phyloP scores from a whole-genome alignment of 2,113 vertebrate species.

The Raja brachyura region DNA sequence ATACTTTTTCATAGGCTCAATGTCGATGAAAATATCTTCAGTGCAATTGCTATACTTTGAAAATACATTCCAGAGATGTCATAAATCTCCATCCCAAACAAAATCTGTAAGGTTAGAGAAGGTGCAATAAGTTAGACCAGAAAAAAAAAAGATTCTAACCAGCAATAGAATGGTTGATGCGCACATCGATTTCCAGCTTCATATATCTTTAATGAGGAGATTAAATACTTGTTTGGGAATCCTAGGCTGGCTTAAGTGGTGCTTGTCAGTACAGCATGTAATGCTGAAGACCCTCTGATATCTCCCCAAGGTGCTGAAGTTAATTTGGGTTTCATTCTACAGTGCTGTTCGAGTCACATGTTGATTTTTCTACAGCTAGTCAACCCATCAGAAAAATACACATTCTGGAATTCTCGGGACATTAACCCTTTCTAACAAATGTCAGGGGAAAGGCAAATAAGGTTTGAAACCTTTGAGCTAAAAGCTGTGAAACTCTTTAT shows the following conservation, averaged over 20 bases:
- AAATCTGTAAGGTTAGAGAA: constrained; percentile 83
- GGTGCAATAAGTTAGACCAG: constrained; percentile 81
- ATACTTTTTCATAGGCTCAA: neutral
- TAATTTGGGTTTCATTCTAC: constrained; percentile 48
- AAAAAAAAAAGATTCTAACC: constrained; percentile 74
- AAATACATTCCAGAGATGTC: constrained; percentile 59
- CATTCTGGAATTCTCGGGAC: neutral
- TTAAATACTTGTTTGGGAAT: constrained; percentile 98
- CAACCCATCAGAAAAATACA: constrained; percentile 9
- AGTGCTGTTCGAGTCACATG: constrained; percentile 61
- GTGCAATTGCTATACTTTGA: neutral
- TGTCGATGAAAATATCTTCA: neutral
- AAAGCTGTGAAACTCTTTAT: neutral
- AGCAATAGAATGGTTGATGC: constrained; percentile 47
- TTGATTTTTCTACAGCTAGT: constrained; percentile 24
- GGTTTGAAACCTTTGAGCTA: neutral
- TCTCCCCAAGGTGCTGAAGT: constrained; percentile 62
- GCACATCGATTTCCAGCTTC: constrained; percentile 91
- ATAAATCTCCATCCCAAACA: constrained; percentile 72
- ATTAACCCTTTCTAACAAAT: constrained; percentile 12
- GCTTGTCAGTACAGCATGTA: constrained; percentile 62
- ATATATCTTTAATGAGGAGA: constrained; percentile 99
- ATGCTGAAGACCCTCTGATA: constrained; percentile 65
- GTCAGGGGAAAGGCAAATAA: neutral
- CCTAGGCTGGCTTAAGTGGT: constrained; percentile 77